phyloP scores from a whole-genome alignment of 1,140 invertebrate species.

The Macrobrachium nipponense region DNA sequence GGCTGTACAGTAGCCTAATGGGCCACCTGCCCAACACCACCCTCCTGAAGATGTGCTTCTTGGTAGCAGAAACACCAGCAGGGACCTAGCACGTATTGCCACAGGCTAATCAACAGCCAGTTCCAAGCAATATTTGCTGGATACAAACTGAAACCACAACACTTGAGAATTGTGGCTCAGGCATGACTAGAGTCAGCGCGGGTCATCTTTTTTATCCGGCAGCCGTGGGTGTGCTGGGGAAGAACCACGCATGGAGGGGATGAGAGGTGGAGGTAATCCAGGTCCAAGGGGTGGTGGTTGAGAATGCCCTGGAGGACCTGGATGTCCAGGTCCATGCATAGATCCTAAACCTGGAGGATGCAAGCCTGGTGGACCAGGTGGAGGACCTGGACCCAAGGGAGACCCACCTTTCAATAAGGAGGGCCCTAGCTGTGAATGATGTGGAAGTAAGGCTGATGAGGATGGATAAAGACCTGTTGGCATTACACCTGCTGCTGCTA shows the following conservation, averaged over 20 bases:
- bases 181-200: constrained; percentile 61
- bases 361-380: constrained; percentile 26
- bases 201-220: constrained; percentile 58
- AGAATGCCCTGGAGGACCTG: constrained; percentile 38
- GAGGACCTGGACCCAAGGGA: constrained; percentile 36
- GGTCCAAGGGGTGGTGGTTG: constrained; percentile 51
- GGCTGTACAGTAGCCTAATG: constrained; percentile 53
- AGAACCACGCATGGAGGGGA: constrained; percentile 54
- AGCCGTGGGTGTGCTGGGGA: constrained; percentile 56
- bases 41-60: constrained; percentile 31
- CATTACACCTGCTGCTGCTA: constrained; percentile 17
- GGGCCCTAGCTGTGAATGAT: constrained; percentile 51
- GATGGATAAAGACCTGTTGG: constrained; percentile 38
- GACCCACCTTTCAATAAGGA: constrained; percentile 51
- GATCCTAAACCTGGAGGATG: constrained; percentile 41
- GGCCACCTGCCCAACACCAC: constrained; percentile 55
- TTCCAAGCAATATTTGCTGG: not conserved
- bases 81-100: not conserved
- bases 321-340: constrained; percentile 44
- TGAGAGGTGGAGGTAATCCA: constrained; percentile 55
- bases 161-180: constrained; percentile 46
- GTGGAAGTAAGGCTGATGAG: constrained; percentile 49
- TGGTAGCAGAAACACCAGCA: constrained; percentile 32
- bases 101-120: too few species aligned
- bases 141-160: constrained; percentile 24